Conservation (phyloP, 2,888 invertebrate genomes). For the Dynastes maya region DNA sequence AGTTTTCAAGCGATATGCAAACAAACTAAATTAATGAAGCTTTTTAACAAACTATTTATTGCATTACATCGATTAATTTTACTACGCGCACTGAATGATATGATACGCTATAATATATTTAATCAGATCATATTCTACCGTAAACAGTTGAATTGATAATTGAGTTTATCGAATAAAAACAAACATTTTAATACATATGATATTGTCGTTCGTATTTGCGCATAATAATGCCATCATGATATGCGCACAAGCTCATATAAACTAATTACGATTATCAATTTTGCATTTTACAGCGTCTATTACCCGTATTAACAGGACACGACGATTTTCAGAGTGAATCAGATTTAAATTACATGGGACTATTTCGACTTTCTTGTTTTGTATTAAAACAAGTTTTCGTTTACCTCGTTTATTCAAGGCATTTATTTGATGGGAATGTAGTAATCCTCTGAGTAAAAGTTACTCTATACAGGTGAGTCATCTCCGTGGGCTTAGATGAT, state of each 20-base stretch:
- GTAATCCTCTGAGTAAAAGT: not conserved
- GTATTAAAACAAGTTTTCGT: not conserved
- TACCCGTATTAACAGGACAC: not conserved
- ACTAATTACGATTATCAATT: conserved; percentile 1
- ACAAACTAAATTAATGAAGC: conserved; percentile 11
- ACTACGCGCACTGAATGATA: not conserved
- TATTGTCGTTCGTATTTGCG: not conserved
- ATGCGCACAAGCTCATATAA: not conserved
- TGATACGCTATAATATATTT: not conserved
- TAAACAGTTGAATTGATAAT: conserved; percentile 13
- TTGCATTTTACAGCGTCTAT: not conserved
- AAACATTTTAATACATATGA: not conserved
- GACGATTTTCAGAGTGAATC: not conserved
- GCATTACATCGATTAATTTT: conserved; percentile 8
- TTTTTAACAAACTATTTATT: not conserved
- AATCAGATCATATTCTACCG: not conserved
- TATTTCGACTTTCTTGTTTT: not conserved
- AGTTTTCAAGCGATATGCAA: not conserved
- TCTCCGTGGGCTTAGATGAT: too few relatives aligned
- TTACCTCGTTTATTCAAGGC: not conserved
- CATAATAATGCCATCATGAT: conserved; percentile 6
- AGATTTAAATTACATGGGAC: not conserved
- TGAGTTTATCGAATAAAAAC: conserved; percentile 17
- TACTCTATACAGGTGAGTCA: too few relatives aligned
- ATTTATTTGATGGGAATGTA: not conserved